Evolutionary conservation across 1,140 invertebrate genomes (phyloP).

Genomic region (Eciton burchellii): DNA sequence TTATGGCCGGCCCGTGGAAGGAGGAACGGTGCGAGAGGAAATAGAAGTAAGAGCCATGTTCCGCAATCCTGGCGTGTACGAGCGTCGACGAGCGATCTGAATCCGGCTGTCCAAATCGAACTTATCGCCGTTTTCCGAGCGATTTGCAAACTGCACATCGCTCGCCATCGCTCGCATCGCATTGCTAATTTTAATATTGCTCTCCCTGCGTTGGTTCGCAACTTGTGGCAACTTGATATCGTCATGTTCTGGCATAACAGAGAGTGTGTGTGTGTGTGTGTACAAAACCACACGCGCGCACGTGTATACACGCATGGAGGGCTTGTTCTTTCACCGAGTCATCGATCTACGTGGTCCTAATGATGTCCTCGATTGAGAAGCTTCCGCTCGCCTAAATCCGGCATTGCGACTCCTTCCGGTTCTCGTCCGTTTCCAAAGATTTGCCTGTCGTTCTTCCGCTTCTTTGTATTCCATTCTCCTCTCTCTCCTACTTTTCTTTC

Average conservation of each 20-base stretch:
- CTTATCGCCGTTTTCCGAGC: too few species aligned
- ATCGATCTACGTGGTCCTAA: not conserved
- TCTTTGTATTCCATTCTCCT: not conserved
- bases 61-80: not conserved
- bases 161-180: too few species aligned
- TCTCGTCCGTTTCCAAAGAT: not conserved
- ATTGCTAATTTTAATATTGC: not conserved
- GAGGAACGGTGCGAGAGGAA: not conserved
- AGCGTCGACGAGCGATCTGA: not conserved
- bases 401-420: not conserved
- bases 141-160: too few species aligned
- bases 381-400: not conserved
- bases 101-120: not conserved
- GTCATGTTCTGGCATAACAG: not conserved
- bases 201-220: not conserved
- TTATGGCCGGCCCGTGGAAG: conserved; percentile 14
- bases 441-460: conserved; percentile 6
- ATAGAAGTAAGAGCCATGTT: conserved; percentile 20
- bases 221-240: not conserved
- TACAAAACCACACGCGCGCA: too few species aligned
- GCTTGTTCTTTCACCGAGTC: not conserved
- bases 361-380: not conserved
- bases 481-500: not conserved
- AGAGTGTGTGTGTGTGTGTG: too few species aligned
- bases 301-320: not conserved